These are phyloP conservation scores for Coracias cyanogaster DNA, from an alignment of 2,797 vertebrate species.

Conservation along the genomic window DNA sequence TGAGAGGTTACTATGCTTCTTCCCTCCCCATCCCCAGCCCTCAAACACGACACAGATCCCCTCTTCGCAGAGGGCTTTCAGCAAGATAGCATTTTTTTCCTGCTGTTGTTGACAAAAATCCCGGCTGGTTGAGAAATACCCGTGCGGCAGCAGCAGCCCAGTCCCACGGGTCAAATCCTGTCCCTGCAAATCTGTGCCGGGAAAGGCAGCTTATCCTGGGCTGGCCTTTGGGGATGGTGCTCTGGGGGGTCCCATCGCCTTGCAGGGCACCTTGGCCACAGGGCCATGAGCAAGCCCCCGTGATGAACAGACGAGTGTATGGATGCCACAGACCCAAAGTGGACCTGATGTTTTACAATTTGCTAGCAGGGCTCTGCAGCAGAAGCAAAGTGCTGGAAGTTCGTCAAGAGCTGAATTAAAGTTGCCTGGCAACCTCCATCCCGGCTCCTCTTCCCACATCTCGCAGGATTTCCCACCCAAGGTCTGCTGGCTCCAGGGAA, in stretches of 20 bases:
- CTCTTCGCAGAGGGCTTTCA: constrained; percentile 6
- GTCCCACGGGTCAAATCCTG: constrained; percentile 39
- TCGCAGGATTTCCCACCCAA: constrained; percentile 44
- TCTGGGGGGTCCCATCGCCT: not conserved
- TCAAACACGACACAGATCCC: not conserved
- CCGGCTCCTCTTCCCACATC: not conserved
- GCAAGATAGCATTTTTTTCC: constrained; percentile 33
- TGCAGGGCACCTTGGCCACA: fast-evolving
- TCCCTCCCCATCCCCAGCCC: not conserved
- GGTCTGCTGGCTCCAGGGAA: not conserved
- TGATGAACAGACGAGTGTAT: not conserved
- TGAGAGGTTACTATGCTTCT: constrained; percentile 3
- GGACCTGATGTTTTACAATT: not conserved
- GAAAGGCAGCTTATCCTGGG: not conserved
- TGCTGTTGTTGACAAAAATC: constrained; percentile 56
- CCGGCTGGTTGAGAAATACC: constrained; percentile 21
- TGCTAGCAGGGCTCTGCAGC: not conserved
- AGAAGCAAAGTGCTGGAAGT: constrained; percentile 50
- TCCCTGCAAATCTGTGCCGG: not conserved
- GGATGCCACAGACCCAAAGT: fast-evolving
- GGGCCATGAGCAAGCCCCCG: not conserved
- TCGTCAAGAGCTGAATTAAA: constrained; percentile 59
- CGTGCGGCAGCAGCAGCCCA: not conserved
- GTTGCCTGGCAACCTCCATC: constrained; percentile 64
- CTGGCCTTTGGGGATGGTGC: not conserved